Evolutionary conservation across 2,797 vertebrate species (phyloP).

Genomic region (Darevskia nairensis): DNA sequence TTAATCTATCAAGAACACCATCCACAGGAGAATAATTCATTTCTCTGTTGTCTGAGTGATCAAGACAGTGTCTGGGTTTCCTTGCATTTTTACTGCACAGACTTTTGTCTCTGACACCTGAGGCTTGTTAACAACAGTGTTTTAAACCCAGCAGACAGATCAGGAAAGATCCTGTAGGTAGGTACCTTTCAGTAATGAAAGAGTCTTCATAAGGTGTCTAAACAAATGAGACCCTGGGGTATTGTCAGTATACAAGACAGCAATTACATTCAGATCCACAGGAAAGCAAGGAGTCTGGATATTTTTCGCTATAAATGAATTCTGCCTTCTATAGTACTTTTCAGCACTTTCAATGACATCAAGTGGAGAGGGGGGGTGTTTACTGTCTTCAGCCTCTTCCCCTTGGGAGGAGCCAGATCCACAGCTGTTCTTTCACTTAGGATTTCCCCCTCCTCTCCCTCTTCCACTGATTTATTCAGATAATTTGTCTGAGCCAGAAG

Average conservation of each 20-base stretch:
- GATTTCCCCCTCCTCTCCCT: conserved; percentile 36
- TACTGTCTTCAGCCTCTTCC: conserved; percentile 43
- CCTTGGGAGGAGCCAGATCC: conserved; percentile 40
- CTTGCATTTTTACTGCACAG: conserved; percentile 5
- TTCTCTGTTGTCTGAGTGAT: not conserved
- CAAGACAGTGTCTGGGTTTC: conserved; percentile 15
- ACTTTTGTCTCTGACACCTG: conserved; percentile 39
- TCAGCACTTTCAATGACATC: conserved; percentile 16
- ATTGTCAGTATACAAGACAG: conserved; percentile 10
- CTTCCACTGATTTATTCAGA: conserved; percentile 40
- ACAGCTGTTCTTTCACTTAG: conserved; percentile 62
- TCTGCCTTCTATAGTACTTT: conserved; percentile 17
- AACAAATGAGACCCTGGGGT: conserved; percentile 2
- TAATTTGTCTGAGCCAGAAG: conserved; percentile 50
- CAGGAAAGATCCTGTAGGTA: not conserved
- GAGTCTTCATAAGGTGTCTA: not conserved
- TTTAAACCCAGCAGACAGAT: not conserved
- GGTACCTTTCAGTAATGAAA: not conserved
- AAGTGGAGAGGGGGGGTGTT: not conserved
- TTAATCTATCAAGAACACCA: not conserved
- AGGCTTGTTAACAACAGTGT: conserved; percentile 24
- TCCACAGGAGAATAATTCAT: not conserved
- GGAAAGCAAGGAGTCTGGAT: conserved; percentile 25
- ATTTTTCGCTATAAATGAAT: conserved; percentile 31
- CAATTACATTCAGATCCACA: conserved; percentile 21